Conservation (phyloP, 2,888 invertebrate genomes). For the Drosophila algonquin region DNA sequence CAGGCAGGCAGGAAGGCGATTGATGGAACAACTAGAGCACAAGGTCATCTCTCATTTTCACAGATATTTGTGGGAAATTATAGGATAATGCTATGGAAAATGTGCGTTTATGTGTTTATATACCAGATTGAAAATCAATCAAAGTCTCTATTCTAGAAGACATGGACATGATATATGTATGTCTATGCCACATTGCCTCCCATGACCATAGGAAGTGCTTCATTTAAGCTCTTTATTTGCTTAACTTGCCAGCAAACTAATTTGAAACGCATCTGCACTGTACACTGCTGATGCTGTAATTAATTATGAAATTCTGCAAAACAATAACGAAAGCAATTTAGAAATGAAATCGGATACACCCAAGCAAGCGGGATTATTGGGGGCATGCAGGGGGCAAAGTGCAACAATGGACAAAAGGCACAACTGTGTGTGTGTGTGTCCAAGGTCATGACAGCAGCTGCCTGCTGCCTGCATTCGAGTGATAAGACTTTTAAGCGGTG, state of each 20-base stretch:
- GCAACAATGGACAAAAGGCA: constrained; percentile 11
- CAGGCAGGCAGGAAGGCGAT: background rate
- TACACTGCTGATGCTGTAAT: background rate
- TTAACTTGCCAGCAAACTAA: background rate
- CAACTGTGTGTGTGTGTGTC: background rate
- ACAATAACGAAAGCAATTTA: constrained; percentile 46
- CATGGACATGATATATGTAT: background rate
- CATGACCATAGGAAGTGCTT: background rate
- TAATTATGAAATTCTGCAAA: background rate
- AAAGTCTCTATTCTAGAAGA: background rate
- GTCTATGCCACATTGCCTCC: background rate
- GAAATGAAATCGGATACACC: constrained; percentile 43
- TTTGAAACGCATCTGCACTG: background rate
- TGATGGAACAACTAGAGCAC: background rate
- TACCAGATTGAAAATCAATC: background rate
- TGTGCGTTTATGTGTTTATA: too few relatives aligned
- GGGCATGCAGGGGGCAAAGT: constrained; percentile 25
- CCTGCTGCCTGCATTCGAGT: background rate
- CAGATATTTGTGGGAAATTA: background rate
- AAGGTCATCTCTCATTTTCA: background rate
- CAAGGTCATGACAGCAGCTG: constrained; percentile 13
- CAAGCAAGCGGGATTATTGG: constrained; percentile 31
- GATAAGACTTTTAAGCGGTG: constrained; percentile 20
- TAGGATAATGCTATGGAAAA: background rate
- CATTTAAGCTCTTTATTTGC: background rate